These are phyloP conservation scores for Drosophila micromelanica DNA, from an alignment of 1,140 invertebrate species.

Conservation along the genomic window DNA sequence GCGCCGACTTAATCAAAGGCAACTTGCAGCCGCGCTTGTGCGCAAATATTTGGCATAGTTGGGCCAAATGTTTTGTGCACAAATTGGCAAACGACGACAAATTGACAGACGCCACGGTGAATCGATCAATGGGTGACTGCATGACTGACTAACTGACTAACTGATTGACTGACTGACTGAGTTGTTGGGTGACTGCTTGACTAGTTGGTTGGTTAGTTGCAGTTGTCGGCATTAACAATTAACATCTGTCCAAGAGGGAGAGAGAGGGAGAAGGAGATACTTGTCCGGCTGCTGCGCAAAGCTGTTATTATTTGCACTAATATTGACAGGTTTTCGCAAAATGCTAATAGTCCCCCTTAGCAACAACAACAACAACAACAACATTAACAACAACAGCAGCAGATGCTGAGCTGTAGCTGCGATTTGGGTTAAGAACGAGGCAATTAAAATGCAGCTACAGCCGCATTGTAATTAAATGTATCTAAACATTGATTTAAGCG, in stretches of 20 bases:
- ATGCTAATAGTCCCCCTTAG: constrained; percentile 68
- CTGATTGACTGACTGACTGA: constrained; percentile 25
- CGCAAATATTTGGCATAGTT: constrained; percentile 79
- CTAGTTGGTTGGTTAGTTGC: constrained; percentile 52
- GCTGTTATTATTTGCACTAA: constrained; percentile 83
- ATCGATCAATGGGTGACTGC: constrained; percentile 41
- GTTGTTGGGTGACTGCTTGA: constrained; percentile 12
- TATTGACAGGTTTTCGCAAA: constrained; percentile 81
- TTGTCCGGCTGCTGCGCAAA: constrained; percentile 58
- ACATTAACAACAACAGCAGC: constrained; percentile 21
- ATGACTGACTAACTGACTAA: constrained; percentile 21
- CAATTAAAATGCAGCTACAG: constrained; percentile 74
- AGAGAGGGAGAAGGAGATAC: not conserved
- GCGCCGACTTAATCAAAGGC: constrained; percentile 58
- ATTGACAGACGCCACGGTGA: constrained; percentile 42
- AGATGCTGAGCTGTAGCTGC: constrained; percentile 43
- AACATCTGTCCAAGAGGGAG: constrained; percentile 54
- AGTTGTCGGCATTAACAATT: constrained; percentile 80
- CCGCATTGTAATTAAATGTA: constrained; percentile 78
- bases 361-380: constrained; percentile 21
- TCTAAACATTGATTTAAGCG: constrained; percentile 78
- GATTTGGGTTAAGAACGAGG: constrained; percentile 81
- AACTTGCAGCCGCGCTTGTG: constrained; percentile 52
- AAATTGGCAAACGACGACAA: constrained; percentile 55
- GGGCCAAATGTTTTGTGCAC: constrained; percentile 62